phyloP scores from a whole-genome alignment of 2,797 vertebrate genomes.

The Phrynocephalus vlangalii region DNA sequence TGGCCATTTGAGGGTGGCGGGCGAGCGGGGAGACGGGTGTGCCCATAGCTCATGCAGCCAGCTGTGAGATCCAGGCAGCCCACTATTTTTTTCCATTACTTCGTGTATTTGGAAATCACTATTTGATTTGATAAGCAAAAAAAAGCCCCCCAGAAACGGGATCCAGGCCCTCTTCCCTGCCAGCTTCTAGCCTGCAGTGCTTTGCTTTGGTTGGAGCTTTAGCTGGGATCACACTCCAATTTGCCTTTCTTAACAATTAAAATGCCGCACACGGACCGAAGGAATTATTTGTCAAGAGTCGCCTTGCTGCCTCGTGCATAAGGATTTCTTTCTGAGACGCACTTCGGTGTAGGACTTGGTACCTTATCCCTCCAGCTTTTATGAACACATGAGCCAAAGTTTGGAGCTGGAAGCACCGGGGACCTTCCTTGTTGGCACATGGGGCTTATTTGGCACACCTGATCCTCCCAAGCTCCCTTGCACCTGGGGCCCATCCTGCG shows the following conservation, averaged over 20 bases:
- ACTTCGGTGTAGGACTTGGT: not conserved
- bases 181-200: not conserved
- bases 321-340: not conserved
- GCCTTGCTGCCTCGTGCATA: not conserved
- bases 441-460: conserved; percentile 11
- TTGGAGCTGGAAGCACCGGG: not conserved
- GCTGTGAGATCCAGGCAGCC: not conserved
- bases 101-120: not conserved
- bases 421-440: not conserved
- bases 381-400: not conserved
- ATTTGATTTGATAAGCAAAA: not conserved
- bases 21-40: no score
- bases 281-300: not conserved
- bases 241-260: not conserved
- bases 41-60: not conserved
- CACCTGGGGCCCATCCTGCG: conserved; percentile 21
- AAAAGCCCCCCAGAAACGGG: not conserved
- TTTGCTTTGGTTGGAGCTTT: not conserved
- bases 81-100: not conserved
- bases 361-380: not conserved
- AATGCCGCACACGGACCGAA: not conserved
- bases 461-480: conserved; percentile 12
- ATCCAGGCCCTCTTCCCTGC: not conserved
- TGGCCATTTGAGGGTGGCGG: not conserved
- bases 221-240: not conserved